Evolutionary conservation across 2,797 vertebrate genomes (phyloP).

Genomic region (Melanotaenia pygmaea): DNA sequence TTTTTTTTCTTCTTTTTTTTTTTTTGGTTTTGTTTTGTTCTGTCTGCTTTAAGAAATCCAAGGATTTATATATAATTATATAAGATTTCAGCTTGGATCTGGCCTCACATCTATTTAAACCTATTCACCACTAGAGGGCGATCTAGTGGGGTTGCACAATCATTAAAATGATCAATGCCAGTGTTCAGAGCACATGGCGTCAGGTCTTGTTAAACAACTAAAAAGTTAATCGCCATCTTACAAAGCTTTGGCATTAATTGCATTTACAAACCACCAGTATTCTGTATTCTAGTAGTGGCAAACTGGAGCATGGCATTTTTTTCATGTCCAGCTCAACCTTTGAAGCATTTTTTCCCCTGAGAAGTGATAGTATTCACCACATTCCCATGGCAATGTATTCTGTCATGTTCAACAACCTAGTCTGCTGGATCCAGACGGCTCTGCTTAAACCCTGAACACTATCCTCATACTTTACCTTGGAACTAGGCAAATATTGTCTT

Average conservation of each 20-base stretch:
- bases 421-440: slow-evolving; percentile 10
- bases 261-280: slow-evolving; percentile 21
- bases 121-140: slow-evolving; percentile 10
- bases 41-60: slow-evolving; percentile 6
- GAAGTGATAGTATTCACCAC: not conserved
- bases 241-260: slow-evolving; percentile 36
- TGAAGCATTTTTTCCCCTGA: not conserved
- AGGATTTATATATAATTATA: not conserved
- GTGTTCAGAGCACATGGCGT: slow-evolving; percentile 29
- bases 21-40: not conserved
- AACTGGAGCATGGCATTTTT: not conserved
- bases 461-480: not conserved
- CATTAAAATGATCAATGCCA: slow-evolving; percentile 24
- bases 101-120: slow-evolving; percentile 21
- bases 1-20: too few relatives aligned
- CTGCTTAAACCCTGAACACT: not conserved
- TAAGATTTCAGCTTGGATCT: not conserved
- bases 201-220: slow-evolving; percentile 35
- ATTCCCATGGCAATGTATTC: not conserved
- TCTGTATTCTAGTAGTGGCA: slow-evolving; percentile 4
- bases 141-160: slow-evolving; percentile 3
- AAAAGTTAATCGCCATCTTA: slow-evolving; percentile 40
- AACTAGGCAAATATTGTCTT: slow-evolving; percentile 26
- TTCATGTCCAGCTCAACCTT: not conserved
- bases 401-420: slow-evolving; percentile 2